Conservation (phyloP, 2,888 invertebrate genomes). For the Helicoverpa assulta region DNA sequence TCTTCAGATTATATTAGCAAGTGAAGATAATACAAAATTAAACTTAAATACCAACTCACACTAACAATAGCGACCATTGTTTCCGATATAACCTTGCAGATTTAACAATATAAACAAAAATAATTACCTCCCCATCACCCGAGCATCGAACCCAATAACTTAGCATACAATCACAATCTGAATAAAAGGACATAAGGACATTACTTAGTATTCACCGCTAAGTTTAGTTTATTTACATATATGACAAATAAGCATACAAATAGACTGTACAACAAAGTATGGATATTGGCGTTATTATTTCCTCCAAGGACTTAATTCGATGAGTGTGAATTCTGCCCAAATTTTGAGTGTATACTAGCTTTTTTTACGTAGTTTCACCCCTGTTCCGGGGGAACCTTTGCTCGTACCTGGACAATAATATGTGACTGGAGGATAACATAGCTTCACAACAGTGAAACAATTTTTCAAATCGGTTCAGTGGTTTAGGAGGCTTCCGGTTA, state of each 20-base stretch:
- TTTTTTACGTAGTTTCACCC: too few relatives aligned
- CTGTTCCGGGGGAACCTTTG: too few relatives aligned
- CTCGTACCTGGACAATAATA: too few relatives aligned
- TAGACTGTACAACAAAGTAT: conserved; percentile 44
- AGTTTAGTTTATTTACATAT: conserved; percentile 62
- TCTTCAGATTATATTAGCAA: too few relatives aligned
- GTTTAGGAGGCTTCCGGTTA: too few relatives aligned
- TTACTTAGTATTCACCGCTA: conserved; percentile 61
- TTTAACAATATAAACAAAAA: conserved; percentile 44
- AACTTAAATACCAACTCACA: conserved; percentile 1
- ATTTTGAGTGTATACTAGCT: too few relatives aligned
- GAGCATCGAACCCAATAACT: conserved; percentile 66
- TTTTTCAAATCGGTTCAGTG: too few relatives aligned
- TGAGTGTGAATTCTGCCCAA: not conserved
- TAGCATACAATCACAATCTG: conserved; percentile 75
- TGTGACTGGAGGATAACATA: too few relatives aligned
- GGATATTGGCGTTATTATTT: conserved; percentile 30
- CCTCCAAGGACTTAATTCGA: conserved; percentile 30
- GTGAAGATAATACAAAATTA: not conserved
- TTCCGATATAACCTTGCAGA: conserved; percentile 21
- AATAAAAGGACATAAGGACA: conserved; percentile 61
- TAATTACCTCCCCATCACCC: conserved; percentile 57
- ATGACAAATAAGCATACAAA: conserved; percentile 68
- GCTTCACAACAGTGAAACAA: too few relatives aligned
- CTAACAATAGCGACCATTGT: conserved; percentile 17